These are phyloP conservation scores for Myotis planiceps DNA, from an alignment of 2,797 vertebrate species.

Conservation along the genomic window DNA sequence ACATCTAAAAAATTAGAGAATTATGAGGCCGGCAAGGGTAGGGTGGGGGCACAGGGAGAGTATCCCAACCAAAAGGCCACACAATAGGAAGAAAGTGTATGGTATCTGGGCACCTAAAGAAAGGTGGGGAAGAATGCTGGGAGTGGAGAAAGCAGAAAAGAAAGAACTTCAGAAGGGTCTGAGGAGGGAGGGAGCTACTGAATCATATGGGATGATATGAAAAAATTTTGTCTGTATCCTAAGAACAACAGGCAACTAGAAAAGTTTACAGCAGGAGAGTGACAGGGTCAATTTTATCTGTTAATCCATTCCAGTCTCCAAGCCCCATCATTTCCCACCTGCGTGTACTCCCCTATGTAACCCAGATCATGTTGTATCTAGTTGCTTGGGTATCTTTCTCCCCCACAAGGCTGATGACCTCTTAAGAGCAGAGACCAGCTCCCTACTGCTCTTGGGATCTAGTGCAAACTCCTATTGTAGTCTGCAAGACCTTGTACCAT, in stretches of 20 bases:
- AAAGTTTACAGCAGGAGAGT: background rate
- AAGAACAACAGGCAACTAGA: background rate
- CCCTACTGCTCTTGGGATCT: background rate
- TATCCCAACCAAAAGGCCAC: background rate
- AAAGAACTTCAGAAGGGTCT: background rate
- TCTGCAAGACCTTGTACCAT: background rate
- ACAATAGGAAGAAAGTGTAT: background rate
- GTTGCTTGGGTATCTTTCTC: background rate
- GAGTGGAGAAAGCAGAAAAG: background rate
- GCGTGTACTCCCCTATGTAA: background rate
- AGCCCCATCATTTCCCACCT: background rate
- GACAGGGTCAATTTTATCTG: background rate
- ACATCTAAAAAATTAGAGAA: background rate
- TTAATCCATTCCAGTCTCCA: background rate
- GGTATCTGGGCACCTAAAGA: background rate
- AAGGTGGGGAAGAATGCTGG: background rate
- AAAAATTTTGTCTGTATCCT: background rate
- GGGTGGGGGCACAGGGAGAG: accelerated
- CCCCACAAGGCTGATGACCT: background rate
- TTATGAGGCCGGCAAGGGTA: background rate
- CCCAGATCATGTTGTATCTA: background rate
- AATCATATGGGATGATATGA: background rate
- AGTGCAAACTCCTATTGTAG: background rate
- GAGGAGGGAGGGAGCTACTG: background rate
- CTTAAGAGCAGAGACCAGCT: background rate